Evolutionary conservation across 1,140 invertebrate genomes (phyloP).

Genomic region (Meloidogyne chitwoodi): DNA sequence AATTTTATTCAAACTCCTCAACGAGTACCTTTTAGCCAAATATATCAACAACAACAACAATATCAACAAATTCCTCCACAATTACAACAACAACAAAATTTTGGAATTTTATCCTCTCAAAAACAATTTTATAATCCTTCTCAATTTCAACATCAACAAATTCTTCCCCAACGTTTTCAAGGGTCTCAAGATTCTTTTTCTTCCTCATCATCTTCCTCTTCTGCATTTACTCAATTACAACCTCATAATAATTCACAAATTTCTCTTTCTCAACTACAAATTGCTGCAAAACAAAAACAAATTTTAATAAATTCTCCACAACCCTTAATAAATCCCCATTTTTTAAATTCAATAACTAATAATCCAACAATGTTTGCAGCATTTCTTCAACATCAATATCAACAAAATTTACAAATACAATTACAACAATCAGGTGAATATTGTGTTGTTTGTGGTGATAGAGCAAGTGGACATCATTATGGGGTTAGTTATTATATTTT

Average conservation of each 20-base stretch:
- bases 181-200: background rate
- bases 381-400: slow-evolving; percentile 12
- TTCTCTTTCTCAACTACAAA: background rate
- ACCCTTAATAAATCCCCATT: background rate
- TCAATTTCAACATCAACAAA: background rate
- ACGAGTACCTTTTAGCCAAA: background rate
- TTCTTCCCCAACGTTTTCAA: background rate
- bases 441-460: slow-evolving; percentile 29
- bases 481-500: background rate
- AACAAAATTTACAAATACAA: background rate
- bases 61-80: background rate
- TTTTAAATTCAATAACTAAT: background rate
- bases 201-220: background rate
- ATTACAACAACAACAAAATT: no score
- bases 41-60: background rate
- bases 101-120: background rate
- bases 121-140: background rate
- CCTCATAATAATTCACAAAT: background rate
- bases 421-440: slow-evolving; percentile 4
- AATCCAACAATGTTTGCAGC: background rate
- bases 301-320: background rate
- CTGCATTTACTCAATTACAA: background rate
- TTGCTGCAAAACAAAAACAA: background rate
- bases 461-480: slow-evolving; percentile 21
- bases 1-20: background rate